phyloP scores from a whole-genome alignment of 2,113 vertebrate species.

The Mus spicilegus region DNA sequence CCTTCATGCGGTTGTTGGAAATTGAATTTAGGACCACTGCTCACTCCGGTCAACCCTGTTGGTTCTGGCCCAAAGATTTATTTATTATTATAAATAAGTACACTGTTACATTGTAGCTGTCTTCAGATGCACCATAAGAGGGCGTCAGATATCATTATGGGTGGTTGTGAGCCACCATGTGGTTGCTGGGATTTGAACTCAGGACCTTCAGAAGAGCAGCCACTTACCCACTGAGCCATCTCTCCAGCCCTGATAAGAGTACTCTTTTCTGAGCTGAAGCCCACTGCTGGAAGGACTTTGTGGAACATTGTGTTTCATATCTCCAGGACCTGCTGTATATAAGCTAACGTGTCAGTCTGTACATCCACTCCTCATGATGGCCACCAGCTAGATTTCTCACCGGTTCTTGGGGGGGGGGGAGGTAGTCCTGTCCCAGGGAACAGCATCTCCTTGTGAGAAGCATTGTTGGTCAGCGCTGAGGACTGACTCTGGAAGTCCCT shows the following conservation, averaged over 20 bases:
- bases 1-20: no score
- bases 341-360: neutral
- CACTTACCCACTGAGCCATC: no score
- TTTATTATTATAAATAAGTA: no score
- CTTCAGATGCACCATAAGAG: no score
- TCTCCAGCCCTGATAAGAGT: neutral
- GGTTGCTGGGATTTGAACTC: no score
- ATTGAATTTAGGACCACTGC: no score
- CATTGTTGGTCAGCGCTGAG: neutral
- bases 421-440: neutral
- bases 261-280: neutral
- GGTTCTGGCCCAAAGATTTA: no score
- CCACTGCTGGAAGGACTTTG: neutral
- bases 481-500: neutral
- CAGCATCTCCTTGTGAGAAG: neutral
- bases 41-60: no score
- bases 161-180: no score
- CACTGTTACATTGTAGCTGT: no score
- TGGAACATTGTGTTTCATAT: neutral
- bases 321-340: neutral
- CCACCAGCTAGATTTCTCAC: neutral
- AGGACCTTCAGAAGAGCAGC: no score
- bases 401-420: neutral
- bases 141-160: no score
- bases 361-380: neutral